Percentiles rank a stretch among this genome's conserved stretches.
Conservation (phyloP, 2,888 invertebrate species). For the Diaprepes abbreviatus region DNA sequence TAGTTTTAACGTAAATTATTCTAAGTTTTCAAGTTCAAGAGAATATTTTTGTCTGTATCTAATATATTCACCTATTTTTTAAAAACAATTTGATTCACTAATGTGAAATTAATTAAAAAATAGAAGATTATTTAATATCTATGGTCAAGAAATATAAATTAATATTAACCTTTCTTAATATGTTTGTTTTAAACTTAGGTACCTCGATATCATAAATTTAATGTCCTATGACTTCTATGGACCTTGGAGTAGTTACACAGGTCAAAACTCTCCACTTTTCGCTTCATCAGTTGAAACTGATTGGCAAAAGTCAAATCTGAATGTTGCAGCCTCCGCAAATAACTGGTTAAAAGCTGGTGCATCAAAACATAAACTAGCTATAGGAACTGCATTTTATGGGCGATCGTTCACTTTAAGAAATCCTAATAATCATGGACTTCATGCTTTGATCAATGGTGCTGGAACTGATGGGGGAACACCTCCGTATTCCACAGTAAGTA, state of each 20-base stretch:
- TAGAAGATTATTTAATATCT: too few species aligned
- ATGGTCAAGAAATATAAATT: too few species aligned
- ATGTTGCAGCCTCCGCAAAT: slow-evolving; percentile 23
- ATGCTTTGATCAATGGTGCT: slow-evolving; percentile 20
- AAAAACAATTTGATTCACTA: too few species aligned
- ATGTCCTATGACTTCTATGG: slow-evolving; percentile 43
- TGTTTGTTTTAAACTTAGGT: slow-evolving; percentile 18
- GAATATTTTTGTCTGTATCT: too few species aligned
- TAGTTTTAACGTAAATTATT: too few species aligned
- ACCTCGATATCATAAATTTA: slow-evolving; percentile 37
- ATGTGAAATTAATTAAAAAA: too few species aligned
- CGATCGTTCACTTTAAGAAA: slow-evolving; percentile 32
- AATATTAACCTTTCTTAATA: too few species aligned
- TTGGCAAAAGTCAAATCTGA: slow-evolving; percentile 26
- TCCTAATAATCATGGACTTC: slow-evolving; percentile 24
- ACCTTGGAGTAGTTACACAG: slow-evolving; percentile 38
- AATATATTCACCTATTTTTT: too few species aligned
- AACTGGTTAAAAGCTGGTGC: slow-evolving; percentile 41
- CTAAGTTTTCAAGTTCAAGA: too few species aligned
- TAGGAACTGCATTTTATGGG: slow-evolving; percentile 40
- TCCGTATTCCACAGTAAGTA: slow-evolving; percentile 22
- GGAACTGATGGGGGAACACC: slow-evolving; percentile 16
- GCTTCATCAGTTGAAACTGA: slow-evolving; percentile 23
- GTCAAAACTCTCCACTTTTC: slow-evolving; percentile 32
- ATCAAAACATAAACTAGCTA: slow-evolving; percentile 28